Base-by-base conservation (phyloP, 2,888 invertebrate species). In the Psococerastis gibbosa region DNA sequence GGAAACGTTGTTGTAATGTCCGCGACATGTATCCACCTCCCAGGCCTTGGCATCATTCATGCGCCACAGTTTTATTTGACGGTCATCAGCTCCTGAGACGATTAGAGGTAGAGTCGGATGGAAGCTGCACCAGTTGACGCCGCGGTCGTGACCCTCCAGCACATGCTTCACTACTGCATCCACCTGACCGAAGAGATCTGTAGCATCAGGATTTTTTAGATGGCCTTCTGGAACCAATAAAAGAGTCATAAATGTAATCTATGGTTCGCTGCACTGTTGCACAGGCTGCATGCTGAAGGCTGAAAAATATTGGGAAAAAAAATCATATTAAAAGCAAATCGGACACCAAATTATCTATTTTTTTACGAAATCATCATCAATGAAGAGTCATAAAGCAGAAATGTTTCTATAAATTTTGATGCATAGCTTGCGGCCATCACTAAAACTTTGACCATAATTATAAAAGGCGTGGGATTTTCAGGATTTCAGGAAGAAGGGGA, bases 1-100 rank as follows among this genome's bases (percentile, higher is more conserved):
- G 0, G 95, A 97, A 2, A 98, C 97, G 62, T 99, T 99, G 69
- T 97, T 94, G 69, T 97, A 98, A 61, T 98, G 98, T 0, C 98
- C 98, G n/a, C 98, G 78, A 55, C 95, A 98, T 0, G 95, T 92
- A 64, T 99, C 98, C 34, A 98, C 89, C n/a, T 3, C 13, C 43
- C 17, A 45, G 56, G 73, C 74, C 67, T 88, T 87, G n/a, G 85
- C 77, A 62, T 94, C 94, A 58, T 94, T 95, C 92, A 94, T 94
- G 49, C 98, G 71, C 97, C 97, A 98, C 52, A 98, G 67, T 61
- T 98, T 98, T 41, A 98, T 83, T 58, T 91, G 88, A 11, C 97
- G 69, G 63, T 99, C 98, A 60, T 98, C 98, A n/a, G 97, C 97
- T 1, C 94, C 97, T 0, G 97, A 97, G 0, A 88, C 91, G 51